These are phyloP conservation scores for Isichthys henryi DNA, from an alignment of 2,113 vertebrate species.

Conservation along the genomic window DNA sequence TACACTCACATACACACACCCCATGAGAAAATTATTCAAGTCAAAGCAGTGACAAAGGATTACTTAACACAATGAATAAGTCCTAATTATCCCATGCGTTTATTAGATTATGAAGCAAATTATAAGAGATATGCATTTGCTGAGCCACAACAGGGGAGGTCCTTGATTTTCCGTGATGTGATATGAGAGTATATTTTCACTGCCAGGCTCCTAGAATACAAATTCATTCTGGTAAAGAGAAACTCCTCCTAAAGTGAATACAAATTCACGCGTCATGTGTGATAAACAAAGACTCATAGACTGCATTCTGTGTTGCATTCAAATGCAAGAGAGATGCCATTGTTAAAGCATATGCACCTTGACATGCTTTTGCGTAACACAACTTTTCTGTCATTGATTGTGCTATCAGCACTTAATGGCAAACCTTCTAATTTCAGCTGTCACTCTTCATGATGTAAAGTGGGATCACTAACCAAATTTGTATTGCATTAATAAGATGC, in stretches of 20 bases:
- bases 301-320: neutral
- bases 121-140: constrained; percentile 55
- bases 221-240: neutral
- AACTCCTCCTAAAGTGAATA: neutral
- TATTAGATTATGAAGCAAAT: constrained; percentile 66
- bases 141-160: constrained; percentile 47
- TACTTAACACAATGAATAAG: neutral
- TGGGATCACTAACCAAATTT: neutral
- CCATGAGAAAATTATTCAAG: neutral
- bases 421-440: neutral
- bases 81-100: constrained; percentile 54
- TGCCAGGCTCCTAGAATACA: neutral
- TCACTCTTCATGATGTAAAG: neutral
- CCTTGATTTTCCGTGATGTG: constrained; percentile 31
- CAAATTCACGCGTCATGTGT: neutral
- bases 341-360: neutral
- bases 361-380: neutral
- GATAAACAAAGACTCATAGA: neutral
- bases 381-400: neutral
- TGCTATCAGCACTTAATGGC: neutral
- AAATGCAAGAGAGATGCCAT: neutral
- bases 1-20: neutral
- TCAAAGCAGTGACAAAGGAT: neutral
- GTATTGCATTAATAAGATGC: neutral
- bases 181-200: neutral